phyloP scores from a whole-genome alignment of 2,113 vertebrate genomes.

The Lepus americanus region DNA sequence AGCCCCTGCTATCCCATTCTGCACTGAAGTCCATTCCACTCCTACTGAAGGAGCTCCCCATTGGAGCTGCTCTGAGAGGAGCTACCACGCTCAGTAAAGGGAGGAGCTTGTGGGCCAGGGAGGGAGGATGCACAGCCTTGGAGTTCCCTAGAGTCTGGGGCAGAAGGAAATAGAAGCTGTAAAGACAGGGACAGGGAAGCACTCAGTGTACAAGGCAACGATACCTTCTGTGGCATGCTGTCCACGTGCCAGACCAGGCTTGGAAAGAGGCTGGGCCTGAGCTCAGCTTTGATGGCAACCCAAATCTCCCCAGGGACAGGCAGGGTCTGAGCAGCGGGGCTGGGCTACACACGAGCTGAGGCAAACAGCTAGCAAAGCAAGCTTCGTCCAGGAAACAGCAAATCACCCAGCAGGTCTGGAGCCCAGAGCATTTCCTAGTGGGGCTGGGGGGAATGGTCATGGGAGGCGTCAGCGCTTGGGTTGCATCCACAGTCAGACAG shows the following conservation, averaged over 20 bases:
- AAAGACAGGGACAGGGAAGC: neutral
- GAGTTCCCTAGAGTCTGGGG: neutral
- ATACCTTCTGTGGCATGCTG: rapidly evolving
- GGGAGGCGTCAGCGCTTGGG: neutral
- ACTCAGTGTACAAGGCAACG: neutral
- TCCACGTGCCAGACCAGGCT: neutral
- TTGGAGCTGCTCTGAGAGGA: neutral
- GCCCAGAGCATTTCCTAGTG: neutral
- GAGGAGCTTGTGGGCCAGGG: neutral
- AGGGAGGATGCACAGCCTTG: neutral
- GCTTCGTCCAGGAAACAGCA: neutral
- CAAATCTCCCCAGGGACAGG: neutral
- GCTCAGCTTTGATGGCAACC: neutral
- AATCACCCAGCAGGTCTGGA: neutral
- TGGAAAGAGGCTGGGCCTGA: neutral
- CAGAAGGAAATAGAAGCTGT: neutral
- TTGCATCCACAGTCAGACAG: neutral
- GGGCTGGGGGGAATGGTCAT: neutral
- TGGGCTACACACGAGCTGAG: neutral
- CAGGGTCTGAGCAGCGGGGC: neutral
- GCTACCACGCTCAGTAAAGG: neutral
- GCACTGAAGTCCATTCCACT: conserved; percentile 16
- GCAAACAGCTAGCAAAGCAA: neutral
- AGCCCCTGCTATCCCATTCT: neutral
- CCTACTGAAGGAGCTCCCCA: neutral